Percentiles rank a stretch among this genome's conserved stretches.
Evolutionary conservation across 2,113 vertebrate genomes (phyloP).

Genomic region (Notarius quadriscutis): DNA sequence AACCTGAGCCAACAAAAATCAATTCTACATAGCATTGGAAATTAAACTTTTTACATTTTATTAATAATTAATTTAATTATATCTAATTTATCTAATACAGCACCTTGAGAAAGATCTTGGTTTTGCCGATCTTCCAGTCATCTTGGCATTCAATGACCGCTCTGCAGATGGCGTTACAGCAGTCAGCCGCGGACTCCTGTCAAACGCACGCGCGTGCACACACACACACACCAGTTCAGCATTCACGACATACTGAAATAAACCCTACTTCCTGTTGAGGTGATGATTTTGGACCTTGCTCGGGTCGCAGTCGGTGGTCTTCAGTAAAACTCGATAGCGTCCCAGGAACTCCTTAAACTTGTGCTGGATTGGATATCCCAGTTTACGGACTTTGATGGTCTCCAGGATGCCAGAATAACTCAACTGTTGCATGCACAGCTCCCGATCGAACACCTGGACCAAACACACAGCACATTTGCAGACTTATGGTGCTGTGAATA

Average conservation of each 20-base stretch:
- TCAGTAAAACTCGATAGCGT: conserved; percentile 79
- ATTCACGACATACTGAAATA: neutral
- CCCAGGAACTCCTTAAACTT: conserved; percentile 80
- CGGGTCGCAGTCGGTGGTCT: conserved; percentile 63
- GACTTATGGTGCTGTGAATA: neutral
- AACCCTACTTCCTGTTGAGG: neutral
- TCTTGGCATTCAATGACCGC: conserved; percentile 69
- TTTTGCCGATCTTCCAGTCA: conserved; percentile 88
- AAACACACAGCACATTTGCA: neutral
- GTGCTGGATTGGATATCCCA: conserved; percentile 87
- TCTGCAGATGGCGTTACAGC: conserved; percentile 77
- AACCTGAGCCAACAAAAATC: neutral
- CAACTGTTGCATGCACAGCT: conserved; percentile 84
- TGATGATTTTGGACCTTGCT: conserved; percentile 59
- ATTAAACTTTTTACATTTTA: neutral
- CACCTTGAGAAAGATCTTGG: conserved; percentile 93
- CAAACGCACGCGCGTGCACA: conserved; percentile 23
- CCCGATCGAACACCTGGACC: conserved; percentile 81
- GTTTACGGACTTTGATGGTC: conserved; percentile 85
- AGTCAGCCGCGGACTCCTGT: conserved; percentile 67
- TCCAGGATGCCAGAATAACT: conserved; percentile 91
- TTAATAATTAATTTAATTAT: neutral
- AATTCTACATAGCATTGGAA: neutral
- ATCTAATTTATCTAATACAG: neutral
- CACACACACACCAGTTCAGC: neutral